Conservation (phyloP, 2,797 vertebrate species). For the Enteromius anoplus region DNA sequence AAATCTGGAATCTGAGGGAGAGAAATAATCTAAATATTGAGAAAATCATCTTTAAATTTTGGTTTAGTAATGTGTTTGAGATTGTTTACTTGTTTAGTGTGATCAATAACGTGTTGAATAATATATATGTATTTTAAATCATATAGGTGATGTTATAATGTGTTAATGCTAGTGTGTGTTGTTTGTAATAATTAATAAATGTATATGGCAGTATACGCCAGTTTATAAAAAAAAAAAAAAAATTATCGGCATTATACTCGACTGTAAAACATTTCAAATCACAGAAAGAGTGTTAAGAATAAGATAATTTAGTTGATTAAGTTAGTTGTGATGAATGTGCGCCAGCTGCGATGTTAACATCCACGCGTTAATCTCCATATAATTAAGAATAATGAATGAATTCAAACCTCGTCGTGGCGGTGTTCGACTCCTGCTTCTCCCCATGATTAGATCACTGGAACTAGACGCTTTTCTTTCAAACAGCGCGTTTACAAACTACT, state of each 20-base stretch:
- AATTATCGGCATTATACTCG: background rate
- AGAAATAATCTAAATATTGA: too few species aligned
- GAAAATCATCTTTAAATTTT: too few species aligned
- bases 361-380: background rate
- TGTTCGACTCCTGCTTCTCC: constrained; percentile 75
- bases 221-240: background rate
- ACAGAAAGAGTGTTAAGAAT: background rate
- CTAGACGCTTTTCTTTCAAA: background rate
- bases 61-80: background rate
- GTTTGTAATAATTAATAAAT: too few species aligned
- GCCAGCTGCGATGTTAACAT: background rate
- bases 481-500: background rate
- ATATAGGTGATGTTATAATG: too few species aligned
- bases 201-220: background rate
- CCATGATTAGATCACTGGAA: constrained; percentile 64
- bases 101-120: background rate
- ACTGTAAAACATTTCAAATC: background rate
- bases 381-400: background rate
- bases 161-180: too few species aligned
- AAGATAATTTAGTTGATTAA: background rate
- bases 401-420: constrained; percentile 77
- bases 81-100: background rate
- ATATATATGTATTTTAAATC: too few species aligned
- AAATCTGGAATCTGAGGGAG: too few species aligned
- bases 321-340: background rate